Evolutionary conservation across 2,888 invertebrate species (phyloP).

Genomic region (Pheosia tremula): DNA sequence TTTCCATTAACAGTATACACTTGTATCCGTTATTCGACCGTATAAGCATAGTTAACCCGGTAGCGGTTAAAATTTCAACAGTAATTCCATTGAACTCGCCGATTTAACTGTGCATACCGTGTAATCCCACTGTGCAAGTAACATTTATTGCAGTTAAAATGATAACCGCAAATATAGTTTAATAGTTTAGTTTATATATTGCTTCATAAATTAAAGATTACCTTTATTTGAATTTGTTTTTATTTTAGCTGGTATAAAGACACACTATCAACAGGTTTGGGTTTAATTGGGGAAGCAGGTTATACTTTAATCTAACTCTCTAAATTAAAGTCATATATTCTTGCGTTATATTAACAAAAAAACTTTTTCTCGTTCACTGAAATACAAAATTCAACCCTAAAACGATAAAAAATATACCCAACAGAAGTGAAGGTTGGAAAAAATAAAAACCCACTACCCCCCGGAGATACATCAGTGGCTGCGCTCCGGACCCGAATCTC

Average conservation of each 20-base stretch:
- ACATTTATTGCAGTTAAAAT: neutral
- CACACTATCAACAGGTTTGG: too few relatives aligned
- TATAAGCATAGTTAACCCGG: neutral
- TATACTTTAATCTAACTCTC: too few relatives aligned
- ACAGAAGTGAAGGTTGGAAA: constrained; percentile 17
- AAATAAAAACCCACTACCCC: constrained; percentile 41
- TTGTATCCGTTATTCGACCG: neutral
- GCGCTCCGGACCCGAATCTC: constrained; percentile 50
- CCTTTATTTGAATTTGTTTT: too few relatives aligned
- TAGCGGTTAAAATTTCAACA: neutral
- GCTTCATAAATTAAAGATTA: neutral
- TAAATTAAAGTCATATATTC: too few relatives aligned
- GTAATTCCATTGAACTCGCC: neutral
- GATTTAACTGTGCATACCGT: constrained; percentile 1
- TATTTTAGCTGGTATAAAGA: too few relatives aligned
- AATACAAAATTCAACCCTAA: neutral
- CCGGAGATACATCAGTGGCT: constrained; percentile 50
- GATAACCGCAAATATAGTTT: constrained; percentile 3
- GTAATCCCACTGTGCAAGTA: neutral
- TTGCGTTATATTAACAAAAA: neutral
- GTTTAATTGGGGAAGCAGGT: too few relatives aligned
- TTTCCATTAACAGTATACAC: neutral
- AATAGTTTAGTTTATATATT: neutral
- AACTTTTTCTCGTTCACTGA: neutral
- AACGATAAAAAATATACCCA: constrained; percentile 3